Evolutionary conservation across 2,888 invertebrate species (phyloP), one percentile per base, ranked within the genome.

Genomic region (Euplagia quadripunctaria): DNA sequence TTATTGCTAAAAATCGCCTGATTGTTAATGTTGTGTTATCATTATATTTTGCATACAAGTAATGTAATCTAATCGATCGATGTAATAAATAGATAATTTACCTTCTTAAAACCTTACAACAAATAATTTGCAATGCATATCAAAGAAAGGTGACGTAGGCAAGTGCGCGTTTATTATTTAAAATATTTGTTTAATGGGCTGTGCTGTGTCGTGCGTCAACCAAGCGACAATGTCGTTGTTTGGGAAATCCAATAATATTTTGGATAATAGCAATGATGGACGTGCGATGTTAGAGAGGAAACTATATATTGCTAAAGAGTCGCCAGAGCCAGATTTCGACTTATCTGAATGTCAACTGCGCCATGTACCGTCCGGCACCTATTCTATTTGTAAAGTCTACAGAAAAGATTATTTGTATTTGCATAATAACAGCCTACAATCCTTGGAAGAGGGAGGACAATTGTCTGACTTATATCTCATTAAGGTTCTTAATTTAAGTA

Each of bases 291-390:
- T 96, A 55, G 95, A 96, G 80, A 90, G 96, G 76, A 96, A 96
- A 87, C 81, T 96, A 71, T 96, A 96, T 79, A 86, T 96, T 76
- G 96, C 96, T 20, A 95, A 94, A 83, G 98, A 98, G 93, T 97
- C 97, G 81, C 98, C 98, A 51, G 98, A 98, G 90, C 97, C 97
- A 72, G 96, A 97, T 76, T 98, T 98, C 92, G 98, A 98, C 92
- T 91, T 98, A 77, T 97, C 98, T 8, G 97, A 97, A 81, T 98
- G 98, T 92, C 97, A 97, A 87, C 93, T 98, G 74, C 96, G 96
- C 83, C 96, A 94, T 86, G 97, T 98, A 71, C 98, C 98, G 61
- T 95, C 97, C 76, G 98, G 98, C 77, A 97, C 98, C 72, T 98
- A 97, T 92, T 97, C 98, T 49, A 93, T 98, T 75, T 98, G 98